Evolutionary conservation across 2,888 invertebrate genomes (phyloP).

Genomic region (Acronicta psi): DNA sequence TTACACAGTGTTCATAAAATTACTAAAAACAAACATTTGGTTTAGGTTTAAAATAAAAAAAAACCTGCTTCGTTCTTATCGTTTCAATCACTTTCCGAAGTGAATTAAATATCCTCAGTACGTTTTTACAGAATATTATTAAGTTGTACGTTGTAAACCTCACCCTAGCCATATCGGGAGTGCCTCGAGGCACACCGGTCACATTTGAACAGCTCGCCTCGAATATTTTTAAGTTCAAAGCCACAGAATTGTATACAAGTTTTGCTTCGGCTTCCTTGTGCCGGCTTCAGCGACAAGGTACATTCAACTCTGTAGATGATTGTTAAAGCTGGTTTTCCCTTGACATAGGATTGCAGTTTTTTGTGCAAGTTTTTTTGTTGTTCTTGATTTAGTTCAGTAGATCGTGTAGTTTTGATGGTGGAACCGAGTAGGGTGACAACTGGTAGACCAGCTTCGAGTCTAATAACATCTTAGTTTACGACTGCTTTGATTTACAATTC

Average conservation of each 20-base stretch:
- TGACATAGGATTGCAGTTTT: slow-evolving; percentile 48
- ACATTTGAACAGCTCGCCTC: slow-evolving; percentile 70
- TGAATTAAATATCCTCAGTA: slow-evolving; percentile 48
- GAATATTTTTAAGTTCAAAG: slow-evolving; percentile 81
- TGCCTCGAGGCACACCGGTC: slow-evolving; percentile 64
- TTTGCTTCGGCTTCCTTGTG: slow-evolving; percentile 78
- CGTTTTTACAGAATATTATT: slow-evolving; percentile 57
- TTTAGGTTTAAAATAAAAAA: too few species aligned
- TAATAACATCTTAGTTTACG: slow-evolving; percentile 39
- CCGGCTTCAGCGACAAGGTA: slow-evolving; percentile 53
- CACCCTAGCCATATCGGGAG: slow-evolving; percentile 69
- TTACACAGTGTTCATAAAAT: neutral
- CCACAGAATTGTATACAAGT: slow-evolving; percentile 74
- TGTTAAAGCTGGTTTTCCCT: slow-evolving; percentile 42
- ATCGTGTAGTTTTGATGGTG: slow-evolving; percentile 60
- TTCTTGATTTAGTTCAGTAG: slow-evolving; percentile 62
- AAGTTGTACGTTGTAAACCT: slow-evolving; percentile 65
- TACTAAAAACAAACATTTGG: neutral
- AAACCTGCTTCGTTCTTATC: slow-evolving; percentile 3
- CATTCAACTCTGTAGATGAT: slow-evolving; percentile 37
- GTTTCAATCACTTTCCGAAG: slow-evolving; percentile 25
- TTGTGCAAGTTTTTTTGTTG: slow-evolving; percentile 54
- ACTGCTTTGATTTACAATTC: slow-evolving; percentile 17
- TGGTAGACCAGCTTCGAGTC: slow-evolving; percentile 41
- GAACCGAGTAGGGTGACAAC: slow-evolving; percentile 56